A percentile compares a stretch with the other conserved stretches of the same genome.
phyloP scores from a whole-genome alignment of 2,113 vertebrate genomes.

The Alaudala cheleensis region DNA sequence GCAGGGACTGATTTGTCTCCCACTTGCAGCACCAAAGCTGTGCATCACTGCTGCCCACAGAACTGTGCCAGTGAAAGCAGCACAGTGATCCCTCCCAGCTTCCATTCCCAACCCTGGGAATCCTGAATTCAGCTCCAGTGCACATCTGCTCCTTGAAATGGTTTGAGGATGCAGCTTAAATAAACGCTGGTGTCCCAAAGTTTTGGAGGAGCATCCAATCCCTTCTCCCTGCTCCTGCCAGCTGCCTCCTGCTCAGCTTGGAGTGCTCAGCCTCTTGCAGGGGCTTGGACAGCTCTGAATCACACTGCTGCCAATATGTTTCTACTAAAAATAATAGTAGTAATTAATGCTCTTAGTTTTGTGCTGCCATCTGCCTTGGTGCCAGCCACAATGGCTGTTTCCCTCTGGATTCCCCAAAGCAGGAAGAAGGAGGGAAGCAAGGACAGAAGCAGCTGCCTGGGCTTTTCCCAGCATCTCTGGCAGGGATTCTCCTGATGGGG shows the following conservation, averaged over 20 bases:
- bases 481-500: not conserved
- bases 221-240: not conserved
- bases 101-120: not conserved
- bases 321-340: conserved; percentile 57
- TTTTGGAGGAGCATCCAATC: not conserved
- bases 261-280: conserved; percentile 25
- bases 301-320: conserved; percentile 51
- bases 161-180: not conserved
- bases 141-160: not conserved
- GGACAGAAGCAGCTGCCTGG: not conserved
- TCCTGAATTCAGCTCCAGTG: not conserved
- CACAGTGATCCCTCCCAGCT: not conserved
- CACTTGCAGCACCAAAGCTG: conserved; percentile 3
- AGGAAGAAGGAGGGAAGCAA: not conserved
- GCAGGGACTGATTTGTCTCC: not conserved
- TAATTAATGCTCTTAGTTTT: conserved; percentile 56
- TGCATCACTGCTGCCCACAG: not conserved
- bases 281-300: conserved; percentile 39
- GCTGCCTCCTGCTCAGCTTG: not conserved
- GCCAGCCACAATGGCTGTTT: not conserved
- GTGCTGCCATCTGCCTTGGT: conserved; percentile 6
- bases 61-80: not conserved
- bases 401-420: not conserved
- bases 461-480: not conserved
- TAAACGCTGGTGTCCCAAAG: not conserved